A percentile compares a stretch with the other conserved stretches of the same genome.
Evolutionary conservation across 2,113 vertebrate species (phyloP).

Genomic region (Cyanistes caeruleus): DNA sequence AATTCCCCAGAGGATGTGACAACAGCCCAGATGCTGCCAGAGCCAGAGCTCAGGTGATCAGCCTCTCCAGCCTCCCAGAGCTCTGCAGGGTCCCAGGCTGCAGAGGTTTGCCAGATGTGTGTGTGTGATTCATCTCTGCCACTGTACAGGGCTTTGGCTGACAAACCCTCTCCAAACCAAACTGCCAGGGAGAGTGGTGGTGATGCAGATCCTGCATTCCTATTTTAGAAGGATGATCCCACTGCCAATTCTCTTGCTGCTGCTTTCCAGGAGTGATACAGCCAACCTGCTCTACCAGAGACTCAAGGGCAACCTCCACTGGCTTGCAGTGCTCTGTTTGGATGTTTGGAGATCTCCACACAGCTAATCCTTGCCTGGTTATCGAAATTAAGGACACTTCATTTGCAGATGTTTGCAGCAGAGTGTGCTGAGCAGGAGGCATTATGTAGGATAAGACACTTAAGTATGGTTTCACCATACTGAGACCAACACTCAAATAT

Average conservation of each 20-base stretch:
- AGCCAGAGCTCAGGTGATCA: background rate
- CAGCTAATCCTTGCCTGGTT: background rate
- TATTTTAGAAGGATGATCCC: background rate
- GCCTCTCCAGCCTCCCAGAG: background rate
- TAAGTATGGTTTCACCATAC: background rate
- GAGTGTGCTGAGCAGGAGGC: background rate
- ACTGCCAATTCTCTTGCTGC: background rate
- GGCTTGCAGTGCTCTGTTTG: background rate
- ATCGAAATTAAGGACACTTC: background rate
- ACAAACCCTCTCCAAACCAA: background rate
- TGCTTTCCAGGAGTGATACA: background rate
- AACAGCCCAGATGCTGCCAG: background rate
- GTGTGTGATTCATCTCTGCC: background rate
- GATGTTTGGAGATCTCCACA: background rate
- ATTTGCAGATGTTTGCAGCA: background rate
- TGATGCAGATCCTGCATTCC: background rate
- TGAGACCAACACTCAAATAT: background rate
- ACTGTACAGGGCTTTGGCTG: background rate
- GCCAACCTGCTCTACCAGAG: background rate
- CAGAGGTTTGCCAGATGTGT: background rate
- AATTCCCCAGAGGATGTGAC: background rate
- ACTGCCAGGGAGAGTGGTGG: fast-evolving
- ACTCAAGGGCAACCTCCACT: background rate
- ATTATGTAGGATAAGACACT: background rate
- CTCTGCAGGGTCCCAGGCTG: background rate